phyloP scores from a whole-genome alignment of 2,113 vertebrate genomes.

The Stegostoma tigrinum region DNA sequence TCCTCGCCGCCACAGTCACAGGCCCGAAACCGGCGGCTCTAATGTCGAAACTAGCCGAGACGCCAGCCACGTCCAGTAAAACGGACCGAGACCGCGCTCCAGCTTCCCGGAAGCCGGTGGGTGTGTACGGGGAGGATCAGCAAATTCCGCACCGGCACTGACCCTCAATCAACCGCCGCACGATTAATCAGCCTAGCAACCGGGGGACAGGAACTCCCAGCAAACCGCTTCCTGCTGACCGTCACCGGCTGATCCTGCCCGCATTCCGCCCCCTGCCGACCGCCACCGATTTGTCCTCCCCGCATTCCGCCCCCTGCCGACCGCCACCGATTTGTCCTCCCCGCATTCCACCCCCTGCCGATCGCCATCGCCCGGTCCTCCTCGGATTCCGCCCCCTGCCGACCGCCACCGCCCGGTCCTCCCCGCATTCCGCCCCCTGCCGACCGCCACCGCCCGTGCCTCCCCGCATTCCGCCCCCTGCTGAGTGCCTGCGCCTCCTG shows the following conservation, averaged over 20 bases:
- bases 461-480: not conserved
- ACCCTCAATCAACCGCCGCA: not conserved
- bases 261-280: not conserved
- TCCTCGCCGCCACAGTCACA: conserved; percentile 20
- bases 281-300: not conserved
- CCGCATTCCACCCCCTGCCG: not conserved
- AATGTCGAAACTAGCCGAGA: not conserved
- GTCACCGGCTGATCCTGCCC: no score
- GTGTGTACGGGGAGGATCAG: not conserved
- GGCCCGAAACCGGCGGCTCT: not conserved
- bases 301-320: not conserved
- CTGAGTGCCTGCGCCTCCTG: not conserved
- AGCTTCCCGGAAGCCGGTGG: not conserved
- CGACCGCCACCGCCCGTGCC: not conserved
- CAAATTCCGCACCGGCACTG: not conserved
- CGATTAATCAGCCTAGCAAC: not conserved
- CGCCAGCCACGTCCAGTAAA: not conserved
- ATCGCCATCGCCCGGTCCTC: not conserved
- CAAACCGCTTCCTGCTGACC: not conserved
- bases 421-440: no score
- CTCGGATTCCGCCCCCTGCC: not conserved
- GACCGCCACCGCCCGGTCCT: not conserved
- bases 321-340: no score
- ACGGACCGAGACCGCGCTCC: not conserved
- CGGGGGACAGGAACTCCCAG: not conserved